Base-by-base conservation (phyloP, 2,888 invertebrate genomes). In the Tipula vernalis region DNA sequence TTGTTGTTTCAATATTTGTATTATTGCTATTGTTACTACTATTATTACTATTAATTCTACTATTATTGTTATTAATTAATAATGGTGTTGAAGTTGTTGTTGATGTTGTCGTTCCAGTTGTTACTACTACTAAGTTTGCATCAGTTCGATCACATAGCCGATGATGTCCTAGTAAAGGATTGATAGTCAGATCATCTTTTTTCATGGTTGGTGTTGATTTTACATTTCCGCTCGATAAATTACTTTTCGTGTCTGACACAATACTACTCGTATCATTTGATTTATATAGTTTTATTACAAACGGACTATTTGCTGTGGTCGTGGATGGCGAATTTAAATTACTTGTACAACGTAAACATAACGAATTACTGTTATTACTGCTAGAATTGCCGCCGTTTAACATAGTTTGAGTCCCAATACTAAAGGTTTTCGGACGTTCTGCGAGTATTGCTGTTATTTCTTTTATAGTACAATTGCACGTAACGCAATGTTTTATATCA, bases 401-500 rank as follows among this genome's bases (percentile, higher is more conserved):
- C 36, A 90, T 89, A 28, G 95, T 95, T 91, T 95, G 95, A 0
- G 95, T 95, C 18, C 94, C 93, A 39, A 94, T 93, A 42, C 93
- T 93, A 89, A 91, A 92, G 93, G 94, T 90, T 92, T 93, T 92
- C 91, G 89, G 93, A 91, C 90, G 94, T 92, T 91, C 94, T 92
- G 91, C 91, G 86, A 93, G 89, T n/a, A 92, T 92, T 44, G 92
- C 92, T 47, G 92, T 92, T 12, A 93, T 89, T 89, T 91, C 93
- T 89, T 91, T 91, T 83, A 90, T 91, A 87, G 94, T 93, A 90
- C 97, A 97, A 83, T 94, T 94, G 89, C 97, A 97, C 1, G 96
- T 96, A 89, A 96, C 95, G 91, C 97, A 97, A 90, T 97, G 97
- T 91, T 96, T 96, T 1, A 95, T 93, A 86, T 95, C 94, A 87